Percentiles rank a stretch among this genome's conserved stretches.
Conservation (phyloP, 2,797 vertebrate species). For the Mareca penelope region DNA sequence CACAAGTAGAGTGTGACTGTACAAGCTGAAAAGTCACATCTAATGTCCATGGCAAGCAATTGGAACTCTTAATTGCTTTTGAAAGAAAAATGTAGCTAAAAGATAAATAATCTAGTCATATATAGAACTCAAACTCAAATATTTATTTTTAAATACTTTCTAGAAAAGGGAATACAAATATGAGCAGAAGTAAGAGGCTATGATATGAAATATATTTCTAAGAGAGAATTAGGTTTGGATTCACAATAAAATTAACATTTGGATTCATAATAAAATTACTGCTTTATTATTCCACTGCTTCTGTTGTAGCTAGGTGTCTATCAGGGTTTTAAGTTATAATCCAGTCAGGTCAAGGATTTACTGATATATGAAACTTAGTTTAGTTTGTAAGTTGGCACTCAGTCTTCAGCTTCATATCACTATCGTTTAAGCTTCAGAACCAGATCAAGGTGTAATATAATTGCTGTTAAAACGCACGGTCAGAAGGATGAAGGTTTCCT, state of each 20-base stretch:
- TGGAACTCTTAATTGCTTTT: neutral
- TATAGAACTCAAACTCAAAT: neutral
- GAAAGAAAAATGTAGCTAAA: neutral
- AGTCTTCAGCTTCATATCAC: neutral
- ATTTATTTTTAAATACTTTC: neutral
- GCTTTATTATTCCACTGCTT: neutral
- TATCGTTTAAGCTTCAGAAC: neutral
- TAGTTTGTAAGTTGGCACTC: neutral
- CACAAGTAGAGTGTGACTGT: neutral
- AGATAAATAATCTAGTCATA: neutral
- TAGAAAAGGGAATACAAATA: neutral
- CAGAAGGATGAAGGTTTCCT: neutral
- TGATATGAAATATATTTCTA: neutral
- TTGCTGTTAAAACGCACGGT: neutral
- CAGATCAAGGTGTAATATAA: neutral
- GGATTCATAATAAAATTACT: neutral
- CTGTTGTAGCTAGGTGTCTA: neutral
- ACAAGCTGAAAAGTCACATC: neutral
- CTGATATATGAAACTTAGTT: neutral
- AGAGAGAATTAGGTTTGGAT: neutral
- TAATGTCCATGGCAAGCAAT: neutral
- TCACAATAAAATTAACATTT: neutral
- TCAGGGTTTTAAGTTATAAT: neutral
- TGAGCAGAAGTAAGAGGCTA: neutral
- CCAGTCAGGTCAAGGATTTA: neutral